phyloP scores from a whole-genome alignment of 2,797 vertebrate species.

The Peromyscus attwateri region DNA sequence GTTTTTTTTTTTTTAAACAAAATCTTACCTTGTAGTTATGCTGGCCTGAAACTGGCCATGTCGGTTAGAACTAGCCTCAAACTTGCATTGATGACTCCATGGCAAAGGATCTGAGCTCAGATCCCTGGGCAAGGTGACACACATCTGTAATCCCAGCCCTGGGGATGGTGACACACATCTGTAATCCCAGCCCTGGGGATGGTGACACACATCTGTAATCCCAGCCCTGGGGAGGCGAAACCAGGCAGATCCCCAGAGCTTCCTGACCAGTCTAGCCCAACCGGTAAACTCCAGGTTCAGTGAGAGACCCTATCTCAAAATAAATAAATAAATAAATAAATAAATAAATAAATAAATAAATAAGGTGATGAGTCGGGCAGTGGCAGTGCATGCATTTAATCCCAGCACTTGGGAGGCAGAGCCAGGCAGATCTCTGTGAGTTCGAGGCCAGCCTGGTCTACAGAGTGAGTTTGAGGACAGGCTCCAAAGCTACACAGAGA shows the following conservation, averaged over 20 bases:
- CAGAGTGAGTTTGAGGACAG: too few species aligned
- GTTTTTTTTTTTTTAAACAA: background rate
- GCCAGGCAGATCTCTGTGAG: too few species aligned
- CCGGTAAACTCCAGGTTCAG: background rate
- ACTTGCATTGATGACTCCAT: background rate
- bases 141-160: background rate
- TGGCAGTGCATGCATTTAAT: too few species aligned
- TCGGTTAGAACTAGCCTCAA: background rate
- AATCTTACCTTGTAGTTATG: background rate
- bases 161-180: too few species aligned
- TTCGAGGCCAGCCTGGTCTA: too few species aligned
- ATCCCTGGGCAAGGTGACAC: background rate
- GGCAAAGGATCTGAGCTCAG: background rate
- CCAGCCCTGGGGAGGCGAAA: background rate
- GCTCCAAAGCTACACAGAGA: too few species aligned
- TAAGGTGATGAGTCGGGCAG: too few species aligned
- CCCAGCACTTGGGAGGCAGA: too few species aligned
- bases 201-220: too few species aligned
- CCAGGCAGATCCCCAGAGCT: background rate
- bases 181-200: background rate
- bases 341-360: too few species aligned
- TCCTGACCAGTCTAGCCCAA: background rate
- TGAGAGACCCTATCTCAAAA: background rate
- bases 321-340: too few species aligned
- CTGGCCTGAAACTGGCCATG: background rate